phyloP scores from a whole-genome alignment of 1,140 invertebrate genomes.

The Drosophila subobscura region DNA sequence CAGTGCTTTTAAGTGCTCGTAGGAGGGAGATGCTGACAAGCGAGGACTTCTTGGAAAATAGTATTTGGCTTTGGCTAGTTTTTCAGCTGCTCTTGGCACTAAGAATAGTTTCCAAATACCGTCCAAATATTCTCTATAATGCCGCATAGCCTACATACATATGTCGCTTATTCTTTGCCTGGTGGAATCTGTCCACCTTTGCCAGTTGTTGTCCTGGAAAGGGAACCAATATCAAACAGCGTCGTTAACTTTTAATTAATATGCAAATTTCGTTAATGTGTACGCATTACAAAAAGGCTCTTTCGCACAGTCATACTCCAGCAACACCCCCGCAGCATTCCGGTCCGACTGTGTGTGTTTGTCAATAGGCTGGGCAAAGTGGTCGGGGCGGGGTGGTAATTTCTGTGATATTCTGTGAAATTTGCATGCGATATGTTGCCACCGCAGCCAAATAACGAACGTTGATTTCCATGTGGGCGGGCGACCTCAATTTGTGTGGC shows the following conservation, averaged over 20 bases:
- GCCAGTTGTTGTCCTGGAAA: background rate
- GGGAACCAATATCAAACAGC: constrained; percentile 29
- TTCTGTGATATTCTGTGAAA: constrained; percentile 39
- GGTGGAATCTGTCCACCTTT: no score
- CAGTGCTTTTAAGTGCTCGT: no score
- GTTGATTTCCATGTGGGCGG: constrained; percentile 25
- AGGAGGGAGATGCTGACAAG: no score
- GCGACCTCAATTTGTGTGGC: constrained; percentile 55
- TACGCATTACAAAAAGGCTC: constrained; percentile 38
- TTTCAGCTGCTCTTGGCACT: no score
- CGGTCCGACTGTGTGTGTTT: constrained; percentile 24
- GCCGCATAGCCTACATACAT: no score
- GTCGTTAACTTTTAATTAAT: constrained; percentile 76
- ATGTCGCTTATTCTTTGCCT: no score
- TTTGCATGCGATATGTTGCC: constrained; percentile 45
- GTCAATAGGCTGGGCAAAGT: background rate
- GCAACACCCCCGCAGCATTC: background rate
- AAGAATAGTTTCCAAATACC: no score
- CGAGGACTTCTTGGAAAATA: no score
- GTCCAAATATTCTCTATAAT: no score
- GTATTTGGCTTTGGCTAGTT: no score
- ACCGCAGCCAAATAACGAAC: constrained; percentile 10
- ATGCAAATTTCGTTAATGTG: constrained; percentile 75
- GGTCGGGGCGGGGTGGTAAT: constrained; percentile 1
- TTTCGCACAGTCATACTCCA: no score